Conservation (phyloP, 2,113 vertebrate genomes). For the Phaethon lepturus region DNA sequence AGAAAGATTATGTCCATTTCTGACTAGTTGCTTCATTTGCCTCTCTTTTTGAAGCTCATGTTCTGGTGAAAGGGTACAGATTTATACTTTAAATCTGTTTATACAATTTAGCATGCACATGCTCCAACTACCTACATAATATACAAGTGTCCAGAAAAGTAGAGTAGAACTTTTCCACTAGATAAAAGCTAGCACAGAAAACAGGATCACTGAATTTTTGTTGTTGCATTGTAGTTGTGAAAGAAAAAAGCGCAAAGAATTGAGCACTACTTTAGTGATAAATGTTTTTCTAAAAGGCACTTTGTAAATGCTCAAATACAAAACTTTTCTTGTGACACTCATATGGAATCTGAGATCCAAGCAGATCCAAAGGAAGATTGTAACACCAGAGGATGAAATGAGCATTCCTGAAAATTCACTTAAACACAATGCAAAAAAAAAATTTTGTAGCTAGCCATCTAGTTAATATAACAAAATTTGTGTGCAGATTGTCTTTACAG, state of each 20-base stretch:
- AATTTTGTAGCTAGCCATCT: background rate
- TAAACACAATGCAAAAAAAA: background rate
- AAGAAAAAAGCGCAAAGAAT: background rate
- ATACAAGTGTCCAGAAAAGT: constrained; percentile 7
- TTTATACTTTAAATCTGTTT: background rate
- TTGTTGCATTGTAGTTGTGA: background rate
- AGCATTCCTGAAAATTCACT: constrained; percentile 11
- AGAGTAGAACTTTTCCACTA: constrained; percentile 40
- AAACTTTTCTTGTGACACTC: background rate
- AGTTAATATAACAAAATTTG: rapidly evolving
- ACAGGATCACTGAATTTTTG: background rate
- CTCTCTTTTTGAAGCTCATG: background rate
- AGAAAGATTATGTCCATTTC: background rate
- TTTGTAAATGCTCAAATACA: background rate
- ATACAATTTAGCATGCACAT: constrained; percentile 5
- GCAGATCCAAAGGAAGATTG: background rate
- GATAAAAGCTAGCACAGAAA: background rate
- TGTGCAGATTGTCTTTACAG: background rate
- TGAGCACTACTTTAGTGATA: constrained; percentile 23
- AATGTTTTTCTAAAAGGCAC: constrained; percentile 40
- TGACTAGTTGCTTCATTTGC: background rate
- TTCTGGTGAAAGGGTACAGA: background rate
- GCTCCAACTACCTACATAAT: background rate
- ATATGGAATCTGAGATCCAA: background rate
- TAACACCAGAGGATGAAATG: background rate